Evolutionary conservation across 2,113 vertebrate species (phyloP).

Genomic region (Antechinus flavipes): DNA sequence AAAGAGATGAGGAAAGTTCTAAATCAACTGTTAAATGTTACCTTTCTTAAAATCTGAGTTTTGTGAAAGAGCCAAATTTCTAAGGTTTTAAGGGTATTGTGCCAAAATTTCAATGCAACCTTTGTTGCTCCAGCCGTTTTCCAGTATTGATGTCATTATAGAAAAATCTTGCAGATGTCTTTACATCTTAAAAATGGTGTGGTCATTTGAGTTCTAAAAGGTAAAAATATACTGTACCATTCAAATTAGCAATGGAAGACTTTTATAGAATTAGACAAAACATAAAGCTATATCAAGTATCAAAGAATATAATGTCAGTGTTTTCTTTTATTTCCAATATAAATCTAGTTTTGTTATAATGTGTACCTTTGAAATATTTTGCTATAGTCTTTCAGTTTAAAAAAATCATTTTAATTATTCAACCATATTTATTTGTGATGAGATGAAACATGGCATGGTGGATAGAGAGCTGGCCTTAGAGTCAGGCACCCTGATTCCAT

Average conservation of each 20-base stretch:
- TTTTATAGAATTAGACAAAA: background rate
- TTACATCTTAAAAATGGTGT: slow-evolving; percentile 61
- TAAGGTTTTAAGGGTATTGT: slow-evolving; percentile 72
- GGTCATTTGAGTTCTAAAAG: background rate
- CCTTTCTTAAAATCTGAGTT: slow-evolving; percentile 70
- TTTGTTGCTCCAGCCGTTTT: slow-evolving; percentile 65
- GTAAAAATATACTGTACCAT: background rate
- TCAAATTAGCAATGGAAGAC: background rate
- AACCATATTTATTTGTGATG: background rate
- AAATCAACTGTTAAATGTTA: slow-evolving; percentile 66
- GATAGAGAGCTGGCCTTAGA: background rate
- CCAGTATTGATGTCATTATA: slow-evolving; percentile 67
- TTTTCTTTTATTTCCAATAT: background rate
- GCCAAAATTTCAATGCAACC: slow-evolving; percentile 73
- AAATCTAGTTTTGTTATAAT: background rate
- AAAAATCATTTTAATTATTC: background rate
- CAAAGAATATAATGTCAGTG: background rate
- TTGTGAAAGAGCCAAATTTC: slow-evolving; percentile 74
- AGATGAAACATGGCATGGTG: background rate
- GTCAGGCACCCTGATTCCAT: background rate
- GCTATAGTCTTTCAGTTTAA: background rate
- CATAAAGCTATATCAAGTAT: background rate
- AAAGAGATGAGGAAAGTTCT: slow-evolving; percentile 54
- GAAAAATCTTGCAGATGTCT: slow-evolving; percentile 54
- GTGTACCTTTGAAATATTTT: background rate